These are phyloP conservation scores for Phaonia tiefii DNA, from an alignment of 2,888 invertebrate species.

Conservation along the genomic window DNA sequence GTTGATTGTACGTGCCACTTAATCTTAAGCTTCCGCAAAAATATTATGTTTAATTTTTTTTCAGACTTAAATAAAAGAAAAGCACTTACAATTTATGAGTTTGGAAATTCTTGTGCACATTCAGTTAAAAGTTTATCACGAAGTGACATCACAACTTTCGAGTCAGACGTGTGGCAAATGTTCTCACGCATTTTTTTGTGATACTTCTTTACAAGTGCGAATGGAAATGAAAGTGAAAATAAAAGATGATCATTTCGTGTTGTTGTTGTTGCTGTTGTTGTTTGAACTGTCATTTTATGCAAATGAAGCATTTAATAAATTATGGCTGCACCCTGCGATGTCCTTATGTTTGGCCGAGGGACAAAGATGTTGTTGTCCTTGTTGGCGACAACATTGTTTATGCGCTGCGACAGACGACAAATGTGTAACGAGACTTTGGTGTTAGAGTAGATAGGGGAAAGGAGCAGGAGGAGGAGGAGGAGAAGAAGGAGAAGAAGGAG, in stretches of 20 bases:
- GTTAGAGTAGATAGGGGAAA: no score
- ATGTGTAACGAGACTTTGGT: slow-evolving; percentile 8
- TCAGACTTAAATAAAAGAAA: neutral
- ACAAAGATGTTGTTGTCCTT: neutral
- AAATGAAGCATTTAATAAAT: slow-evolving; percentile 65
- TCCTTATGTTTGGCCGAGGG: slow-evolving; percentile 16
- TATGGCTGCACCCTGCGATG: slow-evolving; percentile 63
- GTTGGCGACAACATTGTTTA: neutral
- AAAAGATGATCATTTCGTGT: slow-evolving; percentile 41
- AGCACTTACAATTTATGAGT: neutral
- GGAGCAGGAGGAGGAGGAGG: no score
- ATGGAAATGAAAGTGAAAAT: slow-evolving; percentile 1
- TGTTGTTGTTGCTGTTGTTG: no score
- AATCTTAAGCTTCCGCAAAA: neutral
- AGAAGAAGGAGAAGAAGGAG: neutral
- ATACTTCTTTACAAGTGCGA: neutral
- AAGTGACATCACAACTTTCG: neutral
- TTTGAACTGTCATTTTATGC: slow-evolving; percentile 61
- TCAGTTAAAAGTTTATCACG: neutral
- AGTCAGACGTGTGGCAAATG: neutral
- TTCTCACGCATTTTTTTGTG: slow-evolving; percentile 18
- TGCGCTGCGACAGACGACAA: neutral
- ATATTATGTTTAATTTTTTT: neutral
- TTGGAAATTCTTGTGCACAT: neutral
- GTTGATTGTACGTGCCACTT: neutral